Conservation (phyloP, 1,140 invertebrate species). For the Triops longicaudatus region DNA sequence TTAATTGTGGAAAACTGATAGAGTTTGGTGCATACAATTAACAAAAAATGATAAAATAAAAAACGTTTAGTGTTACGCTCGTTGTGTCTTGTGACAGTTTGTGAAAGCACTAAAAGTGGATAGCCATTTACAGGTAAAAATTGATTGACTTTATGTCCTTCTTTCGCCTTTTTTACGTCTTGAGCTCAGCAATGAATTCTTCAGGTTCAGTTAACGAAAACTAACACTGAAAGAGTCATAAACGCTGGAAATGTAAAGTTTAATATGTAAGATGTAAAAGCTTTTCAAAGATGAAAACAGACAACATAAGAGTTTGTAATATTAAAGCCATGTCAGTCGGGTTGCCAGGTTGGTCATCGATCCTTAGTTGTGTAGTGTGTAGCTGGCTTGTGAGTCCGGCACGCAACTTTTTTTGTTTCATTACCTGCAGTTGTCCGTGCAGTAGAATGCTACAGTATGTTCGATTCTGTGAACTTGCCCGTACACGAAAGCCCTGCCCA, state of each 20-base stretch:
- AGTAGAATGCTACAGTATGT: not conserved
- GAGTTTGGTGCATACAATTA: too few relatives aligned
- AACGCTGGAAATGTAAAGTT: not conserved
- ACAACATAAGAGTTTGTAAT: not conserved
- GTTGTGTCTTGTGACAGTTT: too few relatives aligned
- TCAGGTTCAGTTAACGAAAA: too few relatives aligned
- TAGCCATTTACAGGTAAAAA: too few relatives aligned
- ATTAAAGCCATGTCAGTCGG: not conserved
- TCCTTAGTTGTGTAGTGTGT: not conserved
- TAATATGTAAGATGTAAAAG: not conserved
- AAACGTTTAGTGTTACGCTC: too few relatives aligned
- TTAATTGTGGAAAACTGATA: too few relatives aligned
- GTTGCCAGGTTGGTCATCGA: slow-evolving; percentile 10
- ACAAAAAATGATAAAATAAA: too few relatives aligned
- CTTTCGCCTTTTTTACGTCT: too few relatives aligned
- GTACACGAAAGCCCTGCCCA: not conserved
- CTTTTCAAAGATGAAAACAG: not conserved
- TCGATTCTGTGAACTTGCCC: not conserved
- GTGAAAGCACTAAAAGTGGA: too few relatives aligned
- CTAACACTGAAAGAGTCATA: not conserved
- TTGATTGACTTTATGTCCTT: too few relatives aligned
- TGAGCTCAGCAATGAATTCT: too few relatives aligned
- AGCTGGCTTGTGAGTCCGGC: not conserved
- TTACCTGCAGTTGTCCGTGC: not conserved
- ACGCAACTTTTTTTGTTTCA: not conserved